Conservation (phyloP, 92 coral and sea anemone genomes). For the Paramuricea clavata region DNA sequence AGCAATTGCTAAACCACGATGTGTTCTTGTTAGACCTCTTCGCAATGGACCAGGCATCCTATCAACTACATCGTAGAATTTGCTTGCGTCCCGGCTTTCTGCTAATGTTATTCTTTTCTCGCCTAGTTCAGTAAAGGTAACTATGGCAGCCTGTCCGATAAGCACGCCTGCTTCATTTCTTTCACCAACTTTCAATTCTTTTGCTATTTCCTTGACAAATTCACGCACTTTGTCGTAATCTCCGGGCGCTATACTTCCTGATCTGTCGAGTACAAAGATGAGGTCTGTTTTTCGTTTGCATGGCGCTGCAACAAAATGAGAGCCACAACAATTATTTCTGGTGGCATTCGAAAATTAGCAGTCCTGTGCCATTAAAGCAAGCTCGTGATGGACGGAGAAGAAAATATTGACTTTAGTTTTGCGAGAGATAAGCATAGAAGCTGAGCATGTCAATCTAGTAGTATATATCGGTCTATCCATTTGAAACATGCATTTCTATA, state of each 20-base stretch:
- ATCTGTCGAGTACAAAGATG: constrained; percentile 29
- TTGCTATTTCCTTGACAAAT: constrained; percentile 2
- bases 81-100: constrained; percentile 6
- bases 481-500: no score
- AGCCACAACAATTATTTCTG: no score
- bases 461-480: no score
- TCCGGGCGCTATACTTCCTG: neutral
- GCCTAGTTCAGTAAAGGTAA: constrained; percentile 11
- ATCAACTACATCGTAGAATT: neutral
- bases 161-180: constrained; percentile 7
- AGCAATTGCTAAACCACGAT: constrained; percentile 8
- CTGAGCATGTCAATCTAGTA: no score
- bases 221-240: constrained; percentile 21
- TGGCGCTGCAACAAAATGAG: neutral
- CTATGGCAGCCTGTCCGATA: constrained; percentile 16
- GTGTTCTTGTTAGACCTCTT: constrained; percentile 1
- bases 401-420: no score
- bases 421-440: no score
- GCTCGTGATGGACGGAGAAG: no score
- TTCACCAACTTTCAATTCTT: constrained; percentile 12
- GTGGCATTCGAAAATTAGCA: no score
- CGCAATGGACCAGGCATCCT: constrained; percentile 13
- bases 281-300: constrained; percentile 18
- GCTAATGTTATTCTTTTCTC: constrained; percentile 9
- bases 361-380: no score